Conservation (phyloP, 1,140 invertebrate species). For the Penaeus indicus region DNA sequence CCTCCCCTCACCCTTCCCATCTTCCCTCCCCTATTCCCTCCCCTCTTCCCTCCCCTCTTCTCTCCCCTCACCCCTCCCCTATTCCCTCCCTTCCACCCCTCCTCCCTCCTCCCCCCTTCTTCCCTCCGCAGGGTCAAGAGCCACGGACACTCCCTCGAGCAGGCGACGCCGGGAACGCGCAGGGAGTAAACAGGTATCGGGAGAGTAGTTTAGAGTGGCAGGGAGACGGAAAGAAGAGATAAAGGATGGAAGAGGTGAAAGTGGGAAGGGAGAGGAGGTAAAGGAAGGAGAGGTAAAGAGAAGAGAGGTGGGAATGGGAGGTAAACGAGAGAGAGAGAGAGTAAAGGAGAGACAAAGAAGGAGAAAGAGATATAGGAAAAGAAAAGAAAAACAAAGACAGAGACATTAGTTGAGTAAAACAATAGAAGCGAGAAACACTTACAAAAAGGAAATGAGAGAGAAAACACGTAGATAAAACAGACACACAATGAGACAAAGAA, state of each 20-base stretch:
- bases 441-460: conserved; percentile 8
- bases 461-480: background rate
- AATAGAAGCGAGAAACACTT: background rate
- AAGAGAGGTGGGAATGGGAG: background rate
- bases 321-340: background rate
- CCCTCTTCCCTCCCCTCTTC: background rate
- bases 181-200: too few species aligned
- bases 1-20: too few species aligned
- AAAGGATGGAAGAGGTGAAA: too few species aligned
- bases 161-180: too few species aligned
- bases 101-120: background rate
- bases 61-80: background rate
- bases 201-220: background rate
- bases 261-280: background rate
- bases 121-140: too few species aligned
- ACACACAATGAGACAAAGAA: background rate
- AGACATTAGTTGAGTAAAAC: background rate
- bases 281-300: background rate
- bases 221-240: background rate
- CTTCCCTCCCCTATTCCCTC: background rate
- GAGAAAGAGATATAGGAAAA: background rate
- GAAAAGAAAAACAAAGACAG: background rate
- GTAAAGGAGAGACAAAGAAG: too few species aligned
- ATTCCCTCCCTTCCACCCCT: background rate
- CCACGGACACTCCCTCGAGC: too few species aligned